Conservation (phyloP, 2,888 invertebrate species). For the Salpingus planirostris region DNA sequence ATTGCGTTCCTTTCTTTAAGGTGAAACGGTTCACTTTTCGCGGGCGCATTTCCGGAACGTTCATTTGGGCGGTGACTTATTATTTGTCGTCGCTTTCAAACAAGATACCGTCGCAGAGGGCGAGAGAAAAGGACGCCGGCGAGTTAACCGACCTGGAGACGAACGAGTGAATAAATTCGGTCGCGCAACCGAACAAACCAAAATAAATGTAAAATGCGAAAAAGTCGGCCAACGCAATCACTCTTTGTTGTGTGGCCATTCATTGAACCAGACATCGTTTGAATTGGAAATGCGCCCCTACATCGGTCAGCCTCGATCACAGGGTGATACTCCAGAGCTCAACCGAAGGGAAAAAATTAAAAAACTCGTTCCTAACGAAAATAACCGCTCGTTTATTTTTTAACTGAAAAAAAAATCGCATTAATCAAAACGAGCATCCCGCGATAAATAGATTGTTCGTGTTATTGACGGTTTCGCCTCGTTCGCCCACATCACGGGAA, state of each 20-base stretch:
- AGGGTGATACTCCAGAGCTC: too few relatives aligned
- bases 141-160: background rate
- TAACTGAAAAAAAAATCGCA: too few relatives aligned
- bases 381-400: too few relatives aligned
- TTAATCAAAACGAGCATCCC: too few relatives aligned
- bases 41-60: conserved; percentile 2
- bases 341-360: too few relatives aligned
- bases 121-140: background rate
- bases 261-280: conserved; percentile 29
- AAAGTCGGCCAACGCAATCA: conserved; percentile 25
- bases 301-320: conserved; percentile 12
- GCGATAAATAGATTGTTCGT: too few relatives aligned
- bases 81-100: conserved; percentile 1
- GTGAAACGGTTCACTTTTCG: too few relatives aligned
- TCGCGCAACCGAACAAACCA: conserved; percentile 20
- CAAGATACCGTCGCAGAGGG: background rate
- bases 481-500: too few relatives aligned
- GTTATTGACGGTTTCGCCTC: too few relatives aligned
- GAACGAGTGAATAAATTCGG: conserved; percentile 10
- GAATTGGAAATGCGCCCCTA: conserved; percentile 26
- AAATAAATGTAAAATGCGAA: conserved; percentile 29
- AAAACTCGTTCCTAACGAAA: too few relatives aligned
- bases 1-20: conserved; percentile 14
- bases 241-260: conserved; percentile 29
- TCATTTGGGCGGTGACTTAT: too few relatives aligned